Conservation (phyloP, 2,888 invertebrate genomes). For the Epicampocera succincta region DNA sequence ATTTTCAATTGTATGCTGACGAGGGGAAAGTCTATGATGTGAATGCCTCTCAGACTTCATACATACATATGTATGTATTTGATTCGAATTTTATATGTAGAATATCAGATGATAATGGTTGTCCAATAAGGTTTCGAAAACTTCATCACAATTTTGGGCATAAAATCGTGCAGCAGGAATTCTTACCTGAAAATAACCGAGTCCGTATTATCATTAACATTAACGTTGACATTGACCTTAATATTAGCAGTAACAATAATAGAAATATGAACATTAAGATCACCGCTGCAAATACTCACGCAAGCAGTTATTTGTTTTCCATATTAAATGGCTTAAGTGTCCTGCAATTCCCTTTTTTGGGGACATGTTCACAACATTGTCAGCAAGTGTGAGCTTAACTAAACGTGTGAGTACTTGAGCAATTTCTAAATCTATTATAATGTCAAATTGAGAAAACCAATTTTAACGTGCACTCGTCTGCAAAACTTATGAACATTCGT, state of each 20-base stretch:
- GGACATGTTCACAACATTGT: conserved; percentile 36
- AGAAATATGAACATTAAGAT: too few relatives aligned
- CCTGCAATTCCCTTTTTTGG: conserved; percentile 5
- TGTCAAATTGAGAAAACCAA: conserved; percentile 74
- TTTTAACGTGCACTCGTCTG: conserved; percentile 71
- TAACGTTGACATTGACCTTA: too few relatives aligned
- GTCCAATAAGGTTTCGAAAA: too few relatives aligned
- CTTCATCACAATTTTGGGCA: too few relatives aligned
- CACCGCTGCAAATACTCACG: too few relatives aligned
- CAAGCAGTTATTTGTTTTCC: neutral
- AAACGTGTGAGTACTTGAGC: conserved; percentile 55
- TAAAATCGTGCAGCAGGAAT: too few relatives aligned
- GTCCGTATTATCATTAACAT: too few relatives aligned
- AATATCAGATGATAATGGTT: too few relatives aligned
- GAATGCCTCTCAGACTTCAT: neutral
- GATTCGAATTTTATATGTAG: too few relatives aligned
- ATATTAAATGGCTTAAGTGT: conserved; percentile 9
- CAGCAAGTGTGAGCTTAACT: conserved; percentile 53
- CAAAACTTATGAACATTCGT: conserved; percentile 38
- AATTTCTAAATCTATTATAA: conserved; percentile 76
- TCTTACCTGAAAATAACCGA: too few relatives aligned
- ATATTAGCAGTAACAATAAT: too few relatives aligned
- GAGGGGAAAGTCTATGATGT: conserved; percentile 23
- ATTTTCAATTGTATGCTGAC: neutral
- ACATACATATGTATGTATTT: neutral